These are phyloP conservation scores for Caenorhabditis auriculariae DNA, from an alignment of 2,888 invertebrate species.

Conservation along the genomic window DNA sequence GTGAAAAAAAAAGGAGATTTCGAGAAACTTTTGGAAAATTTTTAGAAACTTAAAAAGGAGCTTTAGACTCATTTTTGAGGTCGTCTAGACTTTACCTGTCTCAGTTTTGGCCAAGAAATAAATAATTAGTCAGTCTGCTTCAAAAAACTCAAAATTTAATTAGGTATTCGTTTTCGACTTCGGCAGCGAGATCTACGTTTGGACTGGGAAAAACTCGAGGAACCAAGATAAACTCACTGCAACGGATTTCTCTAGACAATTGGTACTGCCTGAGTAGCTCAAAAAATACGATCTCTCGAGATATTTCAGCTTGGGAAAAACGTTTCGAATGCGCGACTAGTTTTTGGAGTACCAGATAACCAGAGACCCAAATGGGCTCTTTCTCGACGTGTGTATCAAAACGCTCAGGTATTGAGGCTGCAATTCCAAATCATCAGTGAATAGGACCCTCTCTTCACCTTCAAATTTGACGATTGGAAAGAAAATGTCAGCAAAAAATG, in stretches of 20 bases:
- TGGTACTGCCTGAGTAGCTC: constrained; percentile 26
- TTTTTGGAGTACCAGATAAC: constrained; percentile 13
- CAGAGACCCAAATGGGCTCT: constrained; percentile 31
- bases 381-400: constrained; percentile 28
- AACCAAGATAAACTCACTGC: constrained; percentile 40
- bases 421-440: no score
- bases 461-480: background rate
- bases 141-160: constrained; percentile 7
- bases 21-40: no score
- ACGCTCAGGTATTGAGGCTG: constrained; percentile 31
- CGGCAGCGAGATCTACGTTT: constrained; percentile 56
- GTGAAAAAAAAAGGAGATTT: no score
- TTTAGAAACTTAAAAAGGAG: no score
- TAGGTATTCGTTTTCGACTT: constrained; percentile 55
- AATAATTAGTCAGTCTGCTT: background rate
- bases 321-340: constrained; percentile 8
- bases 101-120: background rate
- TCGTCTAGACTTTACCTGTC: no score
- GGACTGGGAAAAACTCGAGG: constrained; percentile 47
- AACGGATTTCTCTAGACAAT: constrained; percentile 43
- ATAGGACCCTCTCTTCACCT: no score
- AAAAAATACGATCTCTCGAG: background rate
- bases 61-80: no score
- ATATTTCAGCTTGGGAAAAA: constrained; percentile 12
- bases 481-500: background rate